Evolutionary conservation across 2,797 vertebrate genomes (phyloP).

Genomic region (Cirrhinus mrigala): DNA sequence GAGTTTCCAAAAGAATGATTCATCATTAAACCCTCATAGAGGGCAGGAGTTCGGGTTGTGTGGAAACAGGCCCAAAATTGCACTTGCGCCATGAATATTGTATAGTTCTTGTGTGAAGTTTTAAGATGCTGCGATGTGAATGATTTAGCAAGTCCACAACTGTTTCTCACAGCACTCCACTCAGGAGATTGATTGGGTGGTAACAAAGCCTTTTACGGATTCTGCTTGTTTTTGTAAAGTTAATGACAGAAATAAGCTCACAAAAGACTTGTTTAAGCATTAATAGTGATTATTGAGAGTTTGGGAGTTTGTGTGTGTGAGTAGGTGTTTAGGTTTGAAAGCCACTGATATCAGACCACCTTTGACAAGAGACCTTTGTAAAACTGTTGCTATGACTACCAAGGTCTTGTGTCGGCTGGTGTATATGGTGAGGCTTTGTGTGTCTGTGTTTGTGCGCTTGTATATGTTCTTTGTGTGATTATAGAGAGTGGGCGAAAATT

Average conservation of each 20-base stretch:
- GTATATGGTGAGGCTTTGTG: conserved; percentile 36
- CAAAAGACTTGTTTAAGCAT: conserved; percentile 18
- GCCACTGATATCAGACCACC: conserved; percentile 28
- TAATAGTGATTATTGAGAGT: conserved; percentile 21
- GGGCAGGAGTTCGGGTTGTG: conserved; percentile 7
- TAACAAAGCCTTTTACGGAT: not conserved
- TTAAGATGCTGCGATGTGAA: conserved; percentile 7
- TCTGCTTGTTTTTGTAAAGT: not conserved
- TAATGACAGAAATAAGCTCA: not conserved
- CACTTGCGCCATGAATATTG: conserved; percentile 20
- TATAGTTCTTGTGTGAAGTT: conserved; percentile 12
- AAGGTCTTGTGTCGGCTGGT: conserved; percentile 40
- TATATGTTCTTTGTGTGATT: conserved; percentile 23
- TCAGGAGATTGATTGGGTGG: conserved; percentile 22
- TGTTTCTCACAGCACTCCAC: not conserved
- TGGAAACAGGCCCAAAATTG: not conserved
- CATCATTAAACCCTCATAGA: conserved; percentile 32
- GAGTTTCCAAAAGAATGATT: conserved; percentile 24
- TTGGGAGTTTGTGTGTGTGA: not conserved
- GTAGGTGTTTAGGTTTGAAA: conserved; percentile 48
- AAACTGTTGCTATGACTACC: conserved; percentile 61
- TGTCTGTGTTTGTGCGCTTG: conserved; percentile 1
- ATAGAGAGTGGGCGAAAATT: conserved; percentile 43
- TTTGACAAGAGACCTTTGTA: conserved; percentile 46
- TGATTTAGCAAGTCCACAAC: conserved; percentile 18